Evolutionary conservation across 2,113 vertebrate species (phyloP), one percentile per base, ranked within the genome.

Genomic region (Apodemus sylvaticus): DNA sequence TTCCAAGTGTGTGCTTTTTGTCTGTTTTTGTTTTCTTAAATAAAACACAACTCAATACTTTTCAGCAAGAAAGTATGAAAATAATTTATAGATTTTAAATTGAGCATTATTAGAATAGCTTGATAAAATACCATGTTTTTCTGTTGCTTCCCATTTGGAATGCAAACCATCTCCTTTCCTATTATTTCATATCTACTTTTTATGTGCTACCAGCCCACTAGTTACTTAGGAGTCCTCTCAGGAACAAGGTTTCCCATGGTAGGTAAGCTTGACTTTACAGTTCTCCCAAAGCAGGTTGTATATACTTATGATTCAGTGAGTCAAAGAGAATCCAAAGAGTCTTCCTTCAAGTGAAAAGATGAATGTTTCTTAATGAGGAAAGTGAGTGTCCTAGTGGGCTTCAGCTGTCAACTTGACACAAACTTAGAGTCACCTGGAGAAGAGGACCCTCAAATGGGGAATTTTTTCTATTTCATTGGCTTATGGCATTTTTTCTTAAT

Each of bases 261-360:
- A 53, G 22, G 36, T 9, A 42, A 82, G 16, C 3, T 45, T 58
- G 70, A 34, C 0, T 71, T 81, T 22, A 58, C 55, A 34, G 12
- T 16, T 17, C 17, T 14, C 7, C 2, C 10, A 70, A 20, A 42
- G 1, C 3, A 14, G 45, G 58, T 14, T 24, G 12, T 29, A 0
- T 17, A 58, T 9, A 39, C 0, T 81, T n/a, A 6, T 7, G 6
- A 24, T 42, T 91, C 13, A 9, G 1, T 51, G 31, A 6, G 39
- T 34, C 20, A 66, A 90, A 51, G 6, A 91, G 17, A 82, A 82
- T 5, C 36, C n/a, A 11, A 60, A 45, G 19, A 16, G 31, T 17
- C 70, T 45, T 39, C 64, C 11, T 58, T 58, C 34, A 34, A 82
- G 29, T 24, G 51, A 71, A 55, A 26, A 53, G 45, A 48, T 78